phyloP scores from a whole-genome alignment of 2,888 invertebrate genomes.

The Hypena proboscidalis region DNA sequence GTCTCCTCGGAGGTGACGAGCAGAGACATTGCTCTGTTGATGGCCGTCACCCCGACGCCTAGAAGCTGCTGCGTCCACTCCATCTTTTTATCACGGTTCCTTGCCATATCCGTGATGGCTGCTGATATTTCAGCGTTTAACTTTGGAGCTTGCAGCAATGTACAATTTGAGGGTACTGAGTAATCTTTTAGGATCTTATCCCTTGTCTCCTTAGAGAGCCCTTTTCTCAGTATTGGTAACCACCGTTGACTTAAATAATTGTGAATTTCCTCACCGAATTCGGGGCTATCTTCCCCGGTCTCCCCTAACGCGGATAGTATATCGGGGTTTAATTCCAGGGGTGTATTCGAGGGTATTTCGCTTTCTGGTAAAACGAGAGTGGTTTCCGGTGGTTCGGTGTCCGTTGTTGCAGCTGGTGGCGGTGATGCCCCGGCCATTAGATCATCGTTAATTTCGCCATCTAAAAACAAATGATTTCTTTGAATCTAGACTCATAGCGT shows the following conservation, averaged over 20 bases:
- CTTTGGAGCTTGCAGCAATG: constrained; percentile 26
- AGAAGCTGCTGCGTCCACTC: too few species aligned
- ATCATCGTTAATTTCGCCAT: too few species aligned
- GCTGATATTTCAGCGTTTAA: constrained; percentile 26
- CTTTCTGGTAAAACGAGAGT: too few species aligned
- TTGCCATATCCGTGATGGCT: constrained; percentile 11
- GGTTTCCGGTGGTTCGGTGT: too few species aligned
- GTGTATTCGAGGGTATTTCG: too few species aligned
- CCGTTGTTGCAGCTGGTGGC: too few species aligned
- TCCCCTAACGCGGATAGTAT: constrained; percentile 19
- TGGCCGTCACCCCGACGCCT: constrained; percentile 16
- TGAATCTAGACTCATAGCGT: too few species aligned
- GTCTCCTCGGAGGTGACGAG: too few species aligned
- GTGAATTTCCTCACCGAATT: constrained; percentile 20
- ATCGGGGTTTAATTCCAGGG: constrained; percentile 21
- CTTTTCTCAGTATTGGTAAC: constrained; percentile 21
- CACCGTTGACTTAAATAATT: constrained; percentile 12
- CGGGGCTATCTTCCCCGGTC: constrained; percentile 8
- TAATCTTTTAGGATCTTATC: constrained; percentile 20
- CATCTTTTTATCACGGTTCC: constrained; percentile 21
- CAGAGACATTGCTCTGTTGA: constrained; percentile 24
- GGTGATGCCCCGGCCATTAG: too few species aligned
- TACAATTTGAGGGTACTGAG: constrained; percentile 23
- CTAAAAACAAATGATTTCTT: too few species aligned
- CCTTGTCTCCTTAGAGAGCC: constrained; percentile 15